Percentiles rank a stretch among this genome's conserved stretches.
Conservation (phyloP, 2,888 invertebrate species). For the Acleris emargana region DNA sequence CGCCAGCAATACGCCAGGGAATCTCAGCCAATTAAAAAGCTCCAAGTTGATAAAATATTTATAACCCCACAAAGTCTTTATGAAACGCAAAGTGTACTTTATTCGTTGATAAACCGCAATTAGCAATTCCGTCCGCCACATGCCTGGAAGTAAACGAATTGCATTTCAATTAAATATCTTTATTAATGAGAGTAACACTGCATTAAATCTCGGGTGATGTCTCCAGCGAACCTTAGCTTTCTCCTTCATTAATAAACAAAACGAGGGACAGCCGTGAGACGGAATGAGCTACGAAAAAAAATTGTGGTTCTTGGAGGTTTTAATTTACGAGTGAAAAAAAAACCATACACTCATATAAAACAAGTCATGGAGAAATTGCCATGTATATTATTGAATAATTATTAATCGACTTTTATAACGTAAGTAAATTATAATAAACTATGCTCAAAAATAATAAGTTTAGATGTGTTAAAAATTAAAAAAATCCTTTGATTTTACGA, state of each 20-base stretch:
- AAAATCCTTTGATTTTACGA: too few species aligned
- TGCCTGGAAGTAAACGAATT: slow-evolving; percentile 28
- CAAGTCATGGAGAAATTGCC: too few species aligned
- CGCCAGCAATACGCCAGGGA: too few species aligned
- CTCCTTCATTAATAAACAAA: slow-evolving; percentile 54
- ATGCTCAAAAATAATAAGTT: too few species aligned
- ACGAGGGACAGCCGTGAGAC: slow-evolving; percentile 35
- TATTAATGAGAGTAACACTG: slow-evolving; percentile 64
- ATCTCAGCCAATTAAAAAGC: too few species aligned
- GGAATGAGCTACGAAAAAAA: slow-evolving; percentile 16
- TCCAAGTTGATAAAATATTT: neutral
- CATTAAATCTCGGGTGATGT: slow-evolving; percentile 65
- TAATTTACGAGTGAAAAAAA: too few species aligned
- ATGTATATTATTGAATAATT: too few species aligned
- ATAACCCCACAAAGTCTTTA: neutral
- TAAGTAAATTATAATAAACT: too few species aligned
- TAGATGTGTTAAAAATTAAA: too few species aligned
- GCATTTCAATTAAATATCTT: slow-evolving; percentile 58
- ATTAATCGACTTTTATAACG: too few species aligned
- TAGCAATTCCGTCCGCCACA: slow-evolving; percentile 25
- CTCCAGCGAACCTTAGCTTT: slow-evolving; percentile 50
- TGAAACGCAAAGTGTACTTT: slow-evolving; percentile 9
- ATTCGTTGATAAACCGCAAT: slow-evolving; percentile 27
- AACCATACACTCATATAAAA: too few species aligned
- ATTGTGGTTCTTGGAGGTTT: too few species aligned